phyloP scores from a whole-genome alignment of 2,797 vertebrate genomes.

The Scolopax bukidnonensis region DNA sequence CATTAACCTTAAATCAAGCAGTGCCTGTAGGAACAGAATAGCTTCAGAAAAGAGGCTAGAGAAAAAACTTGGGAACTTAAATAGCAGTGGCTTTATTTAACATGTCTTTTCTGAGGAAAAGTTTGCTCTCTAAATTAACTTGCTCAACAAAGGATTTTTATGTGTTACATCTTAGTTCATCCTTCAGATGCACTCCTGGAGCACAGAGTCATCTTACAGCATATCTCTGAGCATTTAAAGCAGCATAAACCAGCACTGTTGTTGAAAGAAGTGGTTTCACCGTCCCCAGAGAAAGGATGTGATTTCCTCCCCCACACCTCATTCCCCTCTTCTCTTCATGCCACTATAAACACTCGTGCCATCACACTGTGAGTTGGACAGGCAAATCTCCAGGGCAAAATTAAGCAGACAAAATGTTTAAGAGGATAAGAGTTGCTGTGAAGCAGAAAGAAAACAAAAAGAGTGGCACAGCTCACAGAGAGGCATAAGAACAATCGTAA shows the following conservation, averaged over 20 bases:
- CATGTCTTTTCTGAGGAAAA: background rate
- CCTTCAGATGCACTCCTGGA: background rate
- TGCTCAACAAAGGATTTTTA: background rate
- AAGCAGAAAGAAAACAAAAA: background rate
- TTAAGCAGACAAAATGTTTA: background rate
- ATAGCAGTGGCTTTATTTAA: background rate
- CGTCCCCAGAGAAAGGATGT: background rate
- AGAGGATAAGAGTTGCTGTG: background rate
- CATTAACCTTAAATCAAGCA: conserved; percentile 37
- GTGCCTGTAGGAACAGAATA: background rate
- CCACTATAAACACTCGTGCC: background rate
- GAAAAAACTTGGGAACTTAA: background rate
- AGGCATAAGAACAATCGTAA: background rate
- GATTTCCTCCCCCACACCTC: background rate
- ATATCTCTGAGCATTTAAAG: background rate
- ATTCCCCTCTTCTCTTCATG: background rate
- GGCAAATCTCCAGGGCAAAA: background rate
- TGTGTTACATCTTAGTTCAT: background rate
- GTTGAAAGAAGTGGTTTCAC: background rate
- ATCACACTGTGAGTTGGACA: background rate
- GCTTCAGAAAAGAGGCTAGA: background rate
- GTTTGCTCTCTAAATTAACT: background rate
- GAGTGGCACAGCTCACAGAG: background rate
- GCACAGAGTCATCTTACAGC: background rate
- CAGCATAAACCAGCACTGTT: background rate